Base-by-base conservation (phyloP, 2,888 invertebrate genomes). In the Clistopyga incitator region DNA sequence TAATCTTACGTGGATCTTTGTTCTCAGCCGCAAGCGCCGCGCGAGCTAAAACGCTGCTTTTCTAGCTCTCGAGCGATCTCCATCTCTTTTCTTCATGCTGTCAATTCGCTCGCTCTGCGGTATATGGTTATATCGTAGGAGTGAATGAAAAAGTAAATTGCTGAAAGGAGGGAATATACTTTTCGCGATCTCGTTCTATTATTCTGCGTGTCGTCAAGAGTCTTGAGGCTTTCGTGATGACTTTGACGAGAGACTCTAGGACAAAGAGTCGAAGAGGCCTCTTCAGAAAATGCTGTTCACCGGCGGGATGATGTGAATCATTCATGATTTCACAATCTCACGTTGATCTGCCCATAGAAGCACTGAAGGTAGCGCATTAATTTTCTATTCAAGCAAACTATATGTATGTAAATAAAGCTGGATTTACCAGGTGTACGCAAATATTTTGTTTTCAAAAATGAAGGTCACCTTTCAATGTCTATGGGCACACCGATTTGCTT, bases 1-100 rank as follows among this genome's bases (percentile, higher is more conserved):
- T 75, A 75, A 82, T 82, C 54, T 70, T 76, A 64, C 45, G 65
- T 23, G 52, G 45, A 79, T 83, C 64, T 76, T 67, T 67, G 47
- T 76, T 67, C 76, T 61, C 59, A 56, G 78, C 78, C 75, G 52
- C 42, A 13, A 20, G 54, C 23, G 23, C 13, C 54, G 34, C 47
- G 20, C 61, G 50, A 74, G 61, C 42, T 59, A 29, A n/a, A n/a
- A 34, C 8, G 3, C 38, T n/a, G 25, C 6, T 38, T 8, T 13
- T n/a, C 52, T 64, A 52, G 29, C 59, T 65, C 13, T 54, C 29
- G 29, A 34, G 38, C 45, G 68, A 82, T 78, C 64, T 71, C 64
- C 61, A 75, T 78, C 82, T 75, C 56, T 25, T 75, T 25, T 25
- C 1, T 25, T 38, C 59, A 38, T 81, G 77, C 65, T 74, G 68